phyloP scores from a whole-genome alignment of 2,797 vertebrate species.

The Paratrypauchen microcephalus region DNA sequence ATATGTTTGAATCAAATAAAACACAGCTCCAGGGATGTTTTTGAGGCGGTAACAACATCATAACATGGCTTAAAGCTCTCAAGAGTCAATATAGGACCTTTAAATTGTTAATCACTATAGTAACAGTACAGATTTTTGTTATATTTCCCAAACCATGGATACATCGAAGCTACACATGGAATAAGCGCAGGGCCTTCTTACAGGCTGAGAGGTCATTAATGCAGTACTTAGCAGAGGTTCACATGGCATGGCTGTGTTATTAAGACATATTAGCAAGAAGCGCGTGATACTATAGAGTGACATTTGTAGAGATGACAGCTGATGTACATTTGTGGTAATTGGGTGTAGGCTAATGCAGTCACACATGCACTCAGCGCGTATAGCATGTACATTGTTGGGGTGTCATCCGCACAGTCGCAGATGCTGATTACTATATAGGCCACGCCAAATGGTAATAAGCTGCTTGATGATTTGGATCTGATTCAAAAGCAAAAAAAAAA shows the following conservation, averaged over 20 bases:
- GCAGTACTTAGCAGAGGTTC: conserved; percentile 7
- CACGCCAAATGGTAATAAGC: conserved; percentile 6
- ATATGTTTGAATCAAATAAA: too few relatives aligned
- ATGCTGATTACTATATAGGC: conserved; percentile 13
- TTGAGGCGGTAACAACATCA: too few relatives aligned
- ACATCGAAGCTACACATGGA: not conserved
- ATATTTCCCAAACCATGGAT: too few relatives aligned
- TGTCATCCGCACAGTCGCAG: conserved; percentile 11
- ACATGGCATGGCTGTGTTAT: not conserved
- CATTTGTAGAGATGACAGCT: conserved; percentile 13
- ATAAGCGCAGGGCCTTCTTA: not conserved
- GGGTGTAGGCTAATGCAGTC: conserved; percentile 1
- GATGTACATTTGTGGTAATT: conserved; percentile 15
- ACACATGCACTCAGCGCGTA: conserved; percentile 1
- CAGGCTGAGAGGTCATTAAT: not conserved
- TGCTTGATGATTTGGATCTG: conserved; percentile 5
- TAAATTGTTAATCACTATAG: too few relatives aligned
- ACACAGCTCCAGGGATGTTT: too few relatives aligned
- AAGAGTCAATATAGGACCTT: too few relatives aligned
- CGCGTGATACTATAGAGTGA: conserved; percentile 2
- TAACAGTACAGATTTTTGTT: too few relatives aligned
- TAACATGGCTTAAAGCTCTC: too few relatives aligned
- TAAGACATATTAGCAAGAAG: conserved; percentile 5
- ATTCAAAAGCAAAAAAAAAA: conserved; percentile 10
- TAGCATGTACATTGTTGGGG: conserved; percentile 11